phyloP scores from a whole-genome alignment of 2,113 vertebrate genomes.

The Labrus mixtus region DNA sequence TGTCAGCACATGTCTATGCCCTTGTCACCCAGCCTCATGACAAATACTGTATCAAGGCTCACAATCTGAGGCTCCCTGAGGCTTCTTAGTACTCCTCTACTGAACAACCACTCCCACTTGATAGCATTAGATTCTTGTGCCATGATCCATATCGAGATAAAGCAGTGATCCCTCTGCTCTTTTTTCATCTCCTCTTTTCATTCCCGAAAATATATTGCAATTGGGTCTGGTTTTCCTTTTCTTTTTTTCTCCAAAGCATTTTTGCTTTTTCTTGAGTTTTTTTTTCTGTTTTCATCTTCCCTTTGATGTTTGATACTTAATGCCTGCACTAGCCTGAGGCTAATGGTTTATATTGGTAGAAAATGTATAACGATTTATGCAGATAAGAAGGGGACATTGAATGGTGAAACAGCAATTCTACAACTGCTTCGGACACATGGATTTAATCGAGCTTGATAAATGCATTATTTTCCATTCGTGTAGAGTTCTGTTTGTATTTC shows the following conservation, averaged over 20 bases:
- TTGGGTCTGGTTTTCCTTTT: slow-evolving; percentile 9
- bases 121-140: slow-evolving; percentile 62
- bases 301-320: slow-evolving; percentile 54
- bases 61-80: slow-evolving; percentile 54
- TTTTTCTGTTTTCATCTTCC: slow-evolving; percentile 37
- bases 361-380: slow-evolving; percentile 49
- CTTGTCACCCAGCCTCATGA: slow-evolving; percentile 70
- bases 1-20: slow-evolving; percentile 70
- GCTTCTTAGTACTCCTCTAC: slow-evolving; percentile 57
- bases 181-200: slow-evolving; percentile 42
- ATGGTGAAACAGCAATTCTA: slow-evolving; percentile 41
- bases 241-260: not conserved
- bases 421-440: slow-evolving; percentile 37
- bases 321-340: slow-evolving; percentile 24
- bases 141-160: slow-evolving; percentile 68
- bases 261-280: slow-evolving; percentile 7
- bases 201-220: slow-evolving; percentile 33
- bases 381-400: slow-evolving; percentile 45
- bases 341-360: slow-evolving; percentile 45
- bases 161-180: slow-evolving; percentile 24
- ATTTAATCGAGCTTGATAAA: slow-evolving; percentile 29
- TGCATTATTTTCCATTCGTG: slow-evolving; percentile 25
- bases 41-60: slow-evolving; percentile 69
- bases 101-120: slow-evolving; percentile 56
- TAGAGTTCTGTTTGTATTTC: not conserved